These are phyloP conservation scores for Hydropsyche tenuis DNA, from an alignment of 1,140 invertebrate species.

Conservation along the genomic window DNA sequence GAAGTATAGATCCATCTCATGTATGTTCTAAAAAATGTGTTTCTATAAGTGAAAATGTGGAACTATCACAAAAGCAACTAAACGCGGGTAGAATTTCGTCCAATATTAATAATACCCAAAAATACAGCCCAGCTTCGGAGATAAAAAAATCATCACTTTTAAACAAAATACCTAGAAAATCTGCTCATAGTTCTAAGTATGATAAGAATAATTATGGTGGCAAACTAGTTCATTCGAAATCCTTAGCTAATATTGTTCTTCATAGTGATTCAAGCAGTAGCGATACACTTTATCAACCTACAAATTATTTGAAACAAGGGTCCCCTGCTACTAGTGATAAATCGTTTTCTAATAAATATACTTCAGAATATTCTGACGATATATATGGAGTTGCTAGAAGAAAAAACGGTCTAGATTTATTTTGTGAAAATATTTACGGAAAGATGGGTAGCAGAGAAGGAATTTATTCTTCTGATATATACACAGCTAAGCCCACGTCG, in stretches of 20 bases:
- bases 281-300: slow-evolving; percentile 60
- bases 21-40: slow-evolving; percentile 58
- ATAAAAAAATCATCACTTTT: slow-evolving; percentile 23
- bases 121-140: neutral
- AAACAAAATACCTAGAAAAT: slow-evolving; percentile 50
- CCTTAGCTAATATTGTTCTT: slow-evolving; percentile 59
- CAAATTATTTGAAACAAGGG: slow-evolving; percentile 57
- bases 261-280: slow-evolving; percentile 60
- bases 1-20: slow-evolving; percentile 59
- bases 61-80: neutral
- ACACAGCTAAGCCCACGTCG: slow-evolving; percentile 60
- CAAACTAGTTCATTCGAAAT: slow-evolving; percentile 61
- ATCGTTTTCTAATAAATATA: slow-evolving; percentile 59
- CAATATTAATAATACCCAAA: slow-evolving; percentile 23
- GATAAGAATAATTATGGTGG: slow-evolving; percentile 51
- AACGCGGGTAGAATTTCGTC: neutral
- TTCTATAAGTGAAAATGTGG: neutral
- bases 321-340: slow-evolving; percentile 58
- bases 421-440: slow-evolving; percentile 57
- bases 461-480: slow-evolving; percentile 59
- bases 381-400: slow-evolving; percentile 58
- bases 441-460: slow-evolving; percentile 45
- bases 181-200: slow-evolving; percentile 57
- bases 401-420: slow-evolving; percentile 58
- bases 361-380: slow-evolving; percentile 58